Base-by-base conservation (phyloP, 1,140 invertebrate species). In the Pseudomyrmex dendroicus region DNA sequence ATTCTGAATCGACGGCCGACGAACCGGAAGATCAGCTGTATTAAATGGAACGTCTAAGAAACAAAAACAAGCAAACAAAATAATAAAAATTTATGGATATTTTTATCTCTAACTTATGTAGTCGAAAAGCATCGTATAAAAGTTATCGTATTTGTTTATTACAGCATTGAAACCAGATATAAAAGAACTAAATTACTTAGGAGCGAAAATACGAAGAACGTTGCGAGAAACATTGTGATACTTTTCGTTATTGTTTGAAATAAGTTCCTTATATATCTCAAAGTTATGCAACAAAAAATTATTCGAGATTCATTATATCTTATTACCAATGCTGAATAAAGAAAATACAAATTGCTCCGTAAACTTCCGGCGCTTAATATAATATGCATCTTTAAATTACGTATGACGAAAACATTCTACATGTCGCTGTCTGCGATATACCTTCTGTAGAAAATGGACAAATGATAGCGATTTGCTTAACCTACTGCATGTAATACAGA, bases 1-100 rank as follows among this genome's bases (percentile, higher is more conserved):
- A 0, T 85, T 76, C 78, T 85, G 61, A 59, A 72, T 15, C 20
- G 70, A 56, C 13, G 72, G 52, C 2, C 57, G 66, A 20, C 20
- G 73, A 48, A 54, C 15, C 35, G 61, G 25, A 25, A 62, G n/a
- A 2, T 78, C 17, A 25, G 46, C 64, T 5, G 7, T 25, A 78
- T 77, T 67, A 20, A 78, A 22, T 52, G 82, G 48, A 52, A 82
- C 12, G 54, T 72, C 74, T 82, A 52, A 54, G 61, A 84, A 64
- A 7, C 15, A 48, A 0, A 56, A 54, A 54, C 48, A n/a, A 13
- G 35, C 5, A 35, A 35, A 35, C 0, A 52, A 20, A 57, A 48
- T 73, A 61, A 83, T 83, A 56, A 77, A 20, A 17, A 13, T n/a
- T 56, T 64, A 66, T 10, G 3, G 20, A 2, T 5, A 59, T 12